Conservation (phyloP, 2,113 vertebrate genomes). For the Lucifuga dentata region DNA sequence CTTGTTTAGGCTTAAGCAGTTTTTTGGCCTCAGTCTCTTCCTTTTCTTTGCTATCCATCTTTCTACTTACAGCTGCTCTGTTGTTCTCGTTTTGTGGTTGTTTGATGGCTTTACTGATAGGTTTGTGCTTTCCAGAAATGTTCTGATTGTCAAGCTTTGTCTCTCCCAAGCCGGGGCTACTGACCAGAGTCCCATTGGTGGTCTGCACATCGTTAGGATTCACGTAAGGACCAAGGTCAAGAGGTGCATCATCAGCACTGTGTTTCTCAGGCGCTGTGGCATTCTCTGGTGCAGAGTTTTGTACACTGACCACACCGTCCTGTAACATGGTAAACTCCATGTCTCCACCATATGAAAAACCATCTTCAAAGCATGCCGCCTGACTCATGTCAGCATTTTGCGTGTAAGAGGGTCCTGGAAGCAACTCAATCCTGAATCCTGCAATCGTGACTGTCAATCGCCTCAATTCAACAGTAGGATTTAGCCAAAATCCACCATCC, state of each 20-base stretch:
- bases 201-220: slow-evolving; percentile 85
- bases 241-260: slow-evolving; percentile 59
- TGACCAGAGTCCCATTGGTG: slow-evolving; percentile 58
- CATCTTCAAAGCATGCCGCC: slow-evolving; percentile 51
- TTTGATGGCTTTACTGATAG: slow-evolving; percentile 21
- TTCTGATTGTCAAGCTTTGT: slow-evolving; percentile 62
- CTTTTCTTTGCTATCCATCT: slow-evolving; percentile 62
- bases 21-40: slow-evolving; percentile 52
- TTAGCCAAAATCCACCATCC: slow-evolving; percentile 72
- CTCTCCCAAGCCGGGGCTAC: slow-evolving; percentile 38
- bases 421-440: slow-evolving; percentile 83
- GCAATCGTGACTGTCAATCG: slow-evolving; percentile 83
- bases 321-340: slow-evolving; percentile 56
- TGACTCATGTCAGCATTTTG: slow-evolving; percentile 39
- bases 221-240: slow-evolving; percentile 74
- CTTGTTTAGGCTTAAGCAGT: slow-evolving; percentile 69
- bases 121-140: slow-evolving; percentile 41
- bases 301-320: slow-evolving; percentile 38
- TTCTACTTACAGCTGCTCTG: slow-evolving; percentile 27
- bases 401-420: slow-evolving; percentile 81
- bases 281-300: slow-evolving; percentile 66
- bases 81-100: slow-evolving; percentile 47
- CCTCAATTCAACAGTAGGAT: slow-evolving; percentile 79
- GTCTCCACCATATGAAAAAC: slow-evolving; percentile 48
- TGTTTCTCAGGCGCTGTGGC: slow-evolving; percentile 57